Percentiles rank a stretch among this genome's conserved stretches.
phyloP scores from a whole-genome alignment of 2,113 vertebrate species.

The Podarcis raffonei region DNA sequence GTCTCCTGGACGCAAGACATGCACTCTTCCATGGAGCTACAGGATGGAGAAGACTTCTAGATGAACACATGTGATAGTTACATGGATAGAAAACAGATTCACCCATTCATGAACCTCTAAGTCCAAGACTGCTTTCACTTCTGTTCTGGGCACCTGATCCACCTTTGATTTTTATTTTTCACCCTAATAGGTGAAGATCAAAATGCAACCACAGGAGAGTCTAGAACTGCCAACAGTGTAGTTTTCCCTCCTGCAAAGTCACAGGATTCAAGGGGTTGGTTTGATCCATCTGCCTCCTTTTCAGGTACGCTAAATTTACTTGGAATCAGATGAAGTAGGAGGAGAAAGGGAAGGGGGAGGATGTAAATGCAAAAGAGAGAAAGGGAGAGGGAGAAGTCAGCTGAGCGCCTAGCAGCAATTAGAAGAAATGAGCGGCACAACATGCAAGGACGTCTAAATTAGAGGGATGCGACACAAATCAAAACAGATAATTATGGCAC shows the following conservation, averaged over 20 bases:
- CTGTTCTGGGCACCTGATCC: not conserved
- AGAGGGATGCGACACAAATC: constrained; percentile 5
- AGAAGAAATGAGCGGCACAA: constrained; percentile 19
- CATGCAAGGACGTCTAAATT: constrained; percentile 25
- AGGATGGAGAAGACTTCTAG: not conserved
- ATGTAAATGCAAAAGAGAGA: constrained; percentile 19
- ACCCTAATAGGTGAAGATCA: not conserved
- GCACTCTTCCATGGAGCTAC: not conserved
- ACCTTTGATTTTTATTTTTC: not conserved
- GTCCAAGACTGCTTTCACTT: not conserved
- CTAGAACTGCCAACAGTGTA: not conserved
- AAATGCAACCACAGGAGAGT: not conserved
- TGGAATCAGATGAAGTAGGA: not conserved
- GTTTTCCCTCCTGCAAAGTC: no score
- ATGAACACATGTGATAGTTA: no score
- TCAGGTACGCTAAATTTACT: constrained; percentile 20
- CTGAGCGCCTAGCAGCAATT: constrained; percentile 28
- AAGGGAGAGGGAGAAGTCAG: constrained; percentile 49
- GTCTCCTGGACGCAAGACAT: no score
- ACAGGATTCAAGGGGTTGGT: not conserved
- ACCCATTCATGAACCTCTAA: not conserved
- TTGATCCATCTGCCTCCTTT: not conserved
- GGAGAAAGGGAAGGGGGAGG: constrained; percentile 26
- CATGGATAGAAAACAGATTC: no score
- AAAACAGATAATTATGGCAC: not conserved